Evolutionary conservation across 2,888 invertebrate genomes (phyloP).

Genomic region (Nowickia ferox): DNA sequence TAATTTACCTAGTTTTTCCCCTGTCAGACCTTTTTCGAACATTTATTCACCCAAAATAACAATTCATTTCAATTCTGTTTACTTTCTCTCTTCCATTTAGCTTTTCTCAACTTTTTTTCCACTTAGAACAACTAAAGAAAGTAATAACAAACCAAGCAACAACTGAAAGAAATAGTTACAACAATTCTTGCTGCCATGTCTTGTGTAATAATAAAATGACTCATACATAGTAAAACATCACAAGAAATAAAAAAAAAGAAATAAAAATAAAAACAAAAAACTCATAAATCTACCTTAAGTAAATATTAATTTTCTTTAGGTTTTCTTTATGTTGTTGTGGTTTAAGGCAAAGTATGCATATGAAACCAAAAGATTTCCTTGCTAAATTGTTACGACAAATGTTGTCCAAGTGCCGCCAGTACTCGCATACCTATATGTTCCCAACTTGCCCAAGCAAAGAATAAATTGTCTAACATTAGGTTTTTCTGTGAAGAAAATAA

Average conservation of each 20-base stretch:
- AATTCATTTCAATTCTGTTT: conserved; percentile 51
- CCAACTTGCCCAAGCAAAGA: not conserved
- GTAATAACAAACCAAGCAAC: not conserved
- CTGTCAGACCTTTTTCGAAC: not conserved
- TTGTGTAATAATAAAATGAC: conserved; percentile 15
- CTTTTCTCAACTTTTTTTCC: not conserved
- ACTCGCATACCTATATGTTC: not conserved
- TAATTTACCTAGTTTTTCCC: conserved; percentile 10
- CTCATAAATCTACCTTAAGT: conserved; percentile 60
- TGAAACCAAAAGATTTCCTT: conserved; percentile 9
- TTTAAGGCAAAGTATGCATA: conserved; percentile 12
- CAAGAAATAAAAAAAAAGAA: conserved; percentile 8
- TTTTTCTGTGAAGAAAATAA: not conserved
- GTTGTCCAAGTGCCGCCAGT: not conserved
- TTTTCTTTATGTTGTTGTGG: conserved; percentile 16
- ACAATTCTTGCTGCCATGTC: not conserved
- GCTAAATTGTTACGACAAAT: not conserved
- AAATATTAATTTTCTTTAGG: conserved; percentile 57
- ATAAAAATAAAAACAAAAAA: not conserved
- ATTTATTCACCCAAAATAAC: conserved; percentile 19
- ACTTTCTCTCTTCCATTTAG: conserved; percentile 17
- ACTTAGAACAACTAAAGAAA: conserved; percentile 3
- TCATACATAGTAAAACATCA: conserved; percentile 9
- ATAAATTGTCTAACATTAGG: conserved; percentile 60
- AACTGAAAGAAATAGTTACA: not conserved